Conservation (phyloP, 2,797 vertebrate species). For the Threskiornis aethiopicus region DNA sequence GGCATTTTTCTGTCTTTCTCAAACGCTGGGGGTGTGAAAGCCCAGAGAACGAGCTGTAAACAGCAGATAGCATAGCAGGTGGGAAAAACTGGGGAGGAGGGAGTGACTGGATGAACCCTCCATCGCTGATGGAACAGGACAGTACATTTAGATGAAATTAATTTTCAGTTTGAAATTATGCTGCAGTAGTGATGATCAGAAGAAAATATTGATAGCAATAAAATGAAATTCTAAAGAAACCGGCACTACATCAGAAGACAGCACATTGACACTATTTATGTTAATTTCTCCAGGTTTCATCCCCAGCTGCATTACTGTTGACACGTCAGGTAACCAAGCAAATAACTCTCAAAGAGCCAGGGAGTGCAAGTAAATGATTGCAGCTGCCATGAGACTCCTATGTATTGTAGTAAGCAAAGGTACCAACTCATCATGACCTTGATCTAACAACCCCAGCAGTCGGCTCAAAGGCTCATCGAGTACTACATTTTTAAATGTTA, state of each 20-base stretch:
- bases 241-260: constrained; percentile 53
- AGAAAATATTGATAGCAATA: constrained; percentile 68
- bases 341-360: constrained; percentile 34
- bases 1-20: neutral
- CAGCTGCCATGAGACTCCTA: constrained; percentile 3
- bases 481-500: neutral
- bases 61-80: constrained; percentile 9
- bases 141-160: constrained; percentile 63
- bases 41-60: constrained; percentile 44
- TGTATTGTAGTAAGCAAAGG: neutral
- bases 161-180: constrained; percentile 63
- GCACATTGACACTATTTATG: constrained; percentile 59
- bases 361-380: constrained; percentile 52
- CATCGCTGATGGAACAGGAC: constrained; percentile 11
- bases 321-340: constrained; percentile 56
- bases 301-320: constrained; percentile 42
- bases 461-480: neutral
- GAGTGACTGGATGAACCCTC: constrained; percentile 12
- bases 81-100: neutral
- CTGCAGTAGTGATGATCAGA: constrained; percentile 14
- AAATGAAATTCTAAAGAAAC: constrained; percentile 61
- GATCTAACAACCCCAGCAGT: neutral
- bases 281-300: constrained; percentile 63
- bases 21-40: constrained; percentile 19
- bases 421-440: constrained; percentile 11